Evolutionary conservation across 2,113 vertebrate genomes (phyloP).

Genomic region (Gallinago jamesoni): DNA sequence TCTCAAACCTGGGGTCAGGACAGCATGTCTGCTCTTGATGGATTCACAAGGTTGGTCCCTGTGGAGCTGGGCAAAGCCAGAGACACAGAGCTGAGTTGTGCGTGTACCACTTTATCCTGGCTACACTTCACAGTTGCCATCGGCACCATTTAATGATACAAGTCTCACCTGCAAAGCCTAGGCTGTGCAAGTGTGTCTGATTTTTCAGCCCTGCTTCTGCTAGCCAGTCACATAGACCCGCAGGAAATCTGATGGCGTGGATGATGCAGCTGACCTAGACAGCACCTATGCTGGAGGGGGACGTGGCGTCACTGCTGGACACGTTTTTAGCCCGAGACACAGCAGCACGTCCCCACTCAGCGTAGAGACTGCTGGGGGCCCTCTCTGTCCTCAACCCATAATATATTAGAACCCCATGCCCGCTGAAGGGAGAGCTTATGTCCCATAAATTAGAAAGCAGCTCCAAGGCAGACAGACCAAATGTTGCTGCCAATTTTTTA

Average conservation of each 20-base stretch:
- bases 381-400: neutral
- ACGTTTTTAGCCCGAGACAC: neutral
- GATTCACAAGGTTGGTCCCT: neutral
- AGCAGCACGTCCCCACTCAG: neutral
- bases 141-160: neutral
- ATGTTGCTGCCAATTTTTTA: neutral
- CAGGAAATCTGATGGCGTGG: neutral
- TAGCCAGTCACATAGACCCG: neutral
- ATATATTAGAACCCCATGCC: neutral
- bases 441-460: neutral
- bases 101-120: neutral
- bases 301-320: rapidly evolving
- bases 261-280: rapidly evolving
- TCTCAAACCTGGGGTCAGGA: neutral
- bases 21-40: neutral
- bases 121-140: neutral
- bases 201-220: neutral
- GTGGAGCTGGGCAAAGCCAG: neutral
- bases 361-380: neutral
- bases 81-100: neutral
- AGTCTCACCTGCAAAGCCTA: neutral
- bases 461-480: neutral
- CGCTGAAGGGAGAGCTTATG: neutral
- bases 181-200: neutral
- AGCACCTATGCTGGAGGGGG: neutral